These are phyloP conservation scores for Sebastes kiyomatsui DNA, from an alignment of 2,797 vertebrate species.

Conservation along the genomic window DNA sequence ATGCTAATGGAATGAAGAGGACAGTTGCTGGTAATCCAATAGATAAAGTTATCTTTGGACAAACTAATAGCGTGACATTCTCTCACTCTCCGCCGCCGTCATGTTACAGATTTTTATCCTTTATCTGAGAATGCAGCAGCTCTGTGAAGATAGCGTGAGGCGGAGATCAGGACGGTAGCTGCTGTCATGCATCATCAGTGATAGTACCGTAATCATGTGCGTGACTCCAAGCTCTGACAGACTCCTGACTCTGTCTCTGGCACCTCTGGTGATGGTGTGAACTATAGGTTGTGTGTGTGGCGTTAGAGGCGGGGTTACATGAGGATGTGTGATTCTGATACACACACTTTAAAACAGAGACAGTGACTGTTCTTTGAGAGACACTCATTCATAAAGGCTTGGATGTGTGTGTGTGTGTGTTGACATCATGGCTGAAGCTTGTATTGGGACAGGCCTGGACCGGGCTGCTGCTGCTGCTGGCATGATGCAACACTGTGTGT, in stretches of 20 bases:
- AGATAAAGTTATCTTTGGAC: constrained; percentile 24
- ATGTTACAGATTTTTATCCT: neutral
- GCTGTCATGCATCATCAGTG: neutral
- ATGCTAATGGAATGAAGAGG: neutral
- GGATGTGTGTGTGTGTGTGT: neutral
- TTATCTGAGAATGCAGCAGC: neutral
- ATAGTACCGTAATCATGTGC: constrained; percentile 6
- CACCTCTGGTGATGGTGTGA: constrained; percentile 29
- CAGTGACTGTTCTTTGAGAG: constrained; percentile 9
- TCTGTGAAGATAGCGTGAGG: neutral
- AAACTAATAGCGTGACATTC: neutral
- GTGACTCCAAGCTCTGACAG: constrained; percentile 12
- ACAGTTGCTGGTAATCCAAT: neutral
- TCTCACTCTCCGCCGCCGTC: neutral
- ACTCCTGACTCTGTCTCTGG: constrained; percentile 15
- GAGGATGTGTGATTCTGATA: neutral
- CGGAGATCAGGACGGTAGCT: neutral
- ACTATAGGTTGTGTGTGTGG: neutral
- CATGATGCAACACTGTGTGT: neutral
- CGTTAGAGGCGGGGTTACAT: neutral
- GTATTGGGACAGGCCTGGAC: constrained; percentile 12
- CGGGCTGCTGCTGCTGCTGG: neutral
- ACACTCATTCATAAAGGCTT: constrained; percentile 35
- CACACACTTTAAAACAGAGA: constrained; percentile 5
- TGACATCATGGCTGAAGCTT: constrained; percentile 37